Evolutionary conservation across 2,113 vertebrate genomes (phyloP).

Genomic region (Lepidothrix coronata): DNA sequence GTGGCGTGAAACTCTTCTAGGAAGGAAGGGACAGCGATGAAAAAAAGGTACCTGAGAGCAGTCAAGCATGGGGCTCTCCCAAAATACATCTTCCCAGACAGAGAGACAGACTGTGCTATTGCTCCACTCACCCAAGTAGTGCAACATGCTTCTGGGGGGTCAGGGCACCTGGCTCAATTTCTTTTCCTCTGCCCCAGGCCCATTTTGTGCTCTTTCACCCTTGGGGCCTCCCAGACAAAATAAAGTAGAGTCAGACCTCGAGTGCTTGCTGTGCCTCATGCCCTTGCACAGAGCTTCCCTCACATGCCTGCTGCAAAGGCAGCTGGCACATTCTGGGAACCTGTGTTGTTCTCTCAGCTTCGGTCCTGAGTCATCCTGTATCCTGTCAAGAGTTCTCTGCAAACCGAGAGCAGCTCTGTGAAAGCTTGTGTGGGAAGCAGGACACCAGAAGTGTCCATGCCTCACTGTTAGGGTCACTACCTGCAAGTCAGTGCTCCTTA

Average conservation of each 20-base stretch:
- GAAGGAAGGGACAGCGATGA: constrained; percentile 43
- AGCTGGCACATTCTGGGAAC: constrained; percentile 39
- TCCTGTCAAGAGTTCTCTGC: background rate
- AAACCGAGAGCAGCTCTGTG: background rate
- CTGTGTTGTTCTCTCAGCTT: constrained; percentile 23
- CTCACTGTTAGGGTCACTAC: background rate
- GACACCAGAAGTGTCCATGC: background rate
- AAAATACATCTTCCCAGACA: constrained; percentile 44
- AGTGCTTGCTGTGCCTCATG: constrained; percentile 64
- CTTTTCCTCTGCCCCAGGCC: constrained; percentile 27
- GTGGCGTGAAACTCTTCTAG: constrained; percentile 82
- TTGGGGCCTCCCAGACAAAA: constrained; percentile 52
- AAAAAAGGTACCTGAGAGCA: constrained; percentile 53
- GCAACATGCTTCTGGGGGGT: constrained; percentile 50
- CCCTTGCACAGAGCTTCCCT: constrained; percentile 49
- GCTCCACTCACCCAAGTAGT: constrained; percentile 56
- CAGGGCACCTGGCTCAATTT: constrained; percentile 43
- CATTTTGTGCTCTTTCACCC: constrained; percentile 37
- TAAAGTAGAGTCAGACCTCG: constrained; percentile 67
- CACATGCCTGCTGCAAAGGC: background rate
- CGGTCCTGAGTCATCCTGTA: background rate
- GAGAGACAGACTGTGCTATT: constrained; percentile 56
- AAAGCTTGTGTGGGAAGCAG: background rate
- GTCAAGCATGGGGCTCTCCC: constrained; percentile 56
- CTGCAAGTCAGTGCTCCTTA: background rate